Evolutionary conservation across 2,888 invertebrate species (phyloP), one percentile per base, ranked within the genome.

Genomic region (Meandrusa payeni): DNA sequence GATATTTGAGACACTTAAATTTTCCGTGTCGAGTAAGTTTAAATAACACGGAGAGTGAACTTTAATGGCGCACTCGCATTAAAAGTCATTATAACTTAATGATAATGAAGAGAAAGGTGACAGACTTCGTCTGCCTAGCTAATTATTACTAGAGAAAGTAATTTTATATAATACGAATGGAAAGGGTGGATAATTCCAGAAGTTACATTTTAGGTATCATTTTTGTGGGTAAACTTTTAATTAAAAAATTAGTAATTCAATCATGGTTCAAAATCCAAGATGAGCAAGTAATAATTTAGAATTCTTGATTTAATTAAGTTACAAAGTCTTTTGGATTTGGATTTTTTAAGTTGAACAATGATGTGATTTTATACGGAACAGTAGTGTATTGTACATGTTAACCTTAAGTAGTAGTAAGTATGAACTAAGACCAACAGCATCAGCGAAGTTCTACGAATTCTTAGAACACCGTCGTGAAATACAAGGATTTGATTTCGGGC

Each of bases 31-130:
- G 11, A 42, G 29, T 15, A 4, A 15, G 4, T 24, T 29, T 28
- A 38, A 36, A 26, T 42, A 31, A 12, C 20, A 13, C 24, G 42
- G 34, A 10, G 23, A 39, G 39, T 10, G 39, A 42, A 36, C 36
- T 23, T 24, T 42, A 42, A 42, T 42, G 42, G 29, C 19, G 12
- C 17, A n/a, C 12, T 24, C 4, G 12, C 42, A 31, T 42, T 27
- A 33, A 40, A 31, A 41, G 41, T 41, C 12, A 32, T 33, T 42
- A 24, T 42, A 24, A 23, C 22, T 29, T 29, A 41, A 41, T 29
- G 24, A 22, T 42, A 36, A 42, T 37, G 42, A 42, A 36, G 29
- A 17, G 11, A 22, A 33, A 41, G 26, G 34, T 28, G 22, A 10
- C 29, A 19, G 10, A 27, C 17, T 10, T 2, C 15, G 9, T 19